Evolutionary conservation across 2,797 vertebrate species (phyloP).

Genomic region (Florisuga fusca): DNA sequence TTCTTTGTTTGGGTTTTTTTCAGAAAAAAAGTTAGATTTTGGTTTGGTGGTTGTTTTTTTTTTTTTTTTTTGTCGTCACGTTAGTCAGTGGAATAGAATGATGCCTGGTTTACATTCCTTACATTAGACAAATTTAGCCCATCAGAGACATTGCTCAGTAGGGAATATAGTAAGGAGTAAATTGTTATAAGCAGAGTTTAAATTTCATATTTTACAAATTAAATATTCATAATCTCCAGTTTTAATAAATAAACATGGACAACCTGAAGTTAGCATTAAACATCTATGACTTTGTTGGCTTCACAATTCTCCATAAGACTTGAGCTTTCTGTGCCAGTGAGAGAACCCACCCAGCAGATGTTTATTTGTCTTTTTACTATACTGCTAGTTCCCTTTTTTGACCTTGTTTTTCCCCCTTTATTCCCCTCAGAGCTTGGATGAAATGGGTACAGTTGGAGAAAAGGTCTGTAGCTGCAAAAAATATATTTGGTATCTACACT

Average conservation of each 20-base stretch:
- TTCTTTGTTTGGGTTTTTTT: neutral
- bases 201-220: neutral
- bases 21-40: neutral
- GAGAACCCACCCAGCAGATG: neutral
- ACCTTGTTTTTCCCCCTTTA: neutral
- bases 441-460: neutral
- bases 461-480: neutral
- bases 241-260: neutral
- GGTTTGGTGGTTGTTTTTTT: neutral
- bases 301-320: neutral
- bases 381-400: neutral
- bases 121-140: neutral
- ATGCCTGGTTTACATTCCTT: neutral
- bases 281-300: neutral
- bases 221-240: neutral
- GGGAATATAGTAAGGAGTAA: neutral
- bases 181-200: neutral
- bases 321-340: neutral
- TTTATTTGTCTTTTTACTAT: neutral
- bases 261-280: constrained; percentile 1
- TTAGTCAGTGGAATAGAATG: neutral
- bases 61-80: neutral
- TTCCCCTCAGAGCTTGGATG: neutral
- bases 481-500: neutral
- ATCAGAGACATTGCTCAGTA: neutral